These are phyloP conservation scores for Nephila pilipes DNA, from an alignment of 1,140 invertebrate species.

Conservation along the genomic window DNA sequence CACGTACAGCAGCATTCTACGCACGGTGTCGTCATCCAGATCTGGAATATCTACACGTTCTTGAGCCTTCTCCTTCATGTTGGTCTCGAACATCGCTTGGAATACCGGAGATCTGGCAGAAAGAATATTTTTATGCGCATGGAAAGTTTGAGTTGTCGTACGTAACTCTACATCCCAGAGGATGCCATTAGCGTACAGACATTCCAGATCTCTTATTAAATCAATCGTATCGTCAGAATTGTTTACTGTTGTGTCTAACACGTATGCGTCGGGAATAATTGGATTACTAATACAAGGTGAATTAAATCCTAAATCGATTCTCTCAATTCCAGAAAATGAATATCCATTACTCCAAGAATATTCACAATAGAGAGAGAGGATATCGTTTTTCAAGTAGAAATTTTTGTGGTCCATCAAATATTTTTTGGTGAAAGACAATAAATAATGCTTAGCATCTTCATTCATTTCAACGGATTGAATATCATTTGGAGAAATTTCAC, in stretches of 20 bases:
- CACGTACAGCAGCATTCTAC: background rate
- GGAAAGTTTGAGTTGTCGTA: background rate
- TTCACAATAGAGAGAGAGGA: background rate
- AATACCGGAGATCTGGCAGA: background rate
- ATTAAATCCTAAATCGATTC: background rate
- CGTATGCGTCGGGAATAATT: too few relatives aligned
- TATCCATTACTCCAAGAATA: background rate
- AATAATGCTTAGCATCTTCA: background rate
- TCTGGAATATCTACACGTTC: background rate
- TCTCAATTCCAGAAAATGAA: background rate
- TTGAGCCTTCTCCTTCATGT: background rate
- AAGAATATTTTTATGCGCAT: background rate
- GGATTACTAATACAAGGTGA: background rate
- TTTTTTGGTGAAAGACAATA: background rate
- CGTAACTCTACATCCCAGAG: background rate
- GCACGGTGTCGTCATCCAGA: background rate
- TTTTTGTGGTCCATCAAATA: background rate
- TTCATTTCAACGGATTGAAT: too few relatives aligned
- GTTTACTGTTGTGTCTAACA: too few relatives aligned
- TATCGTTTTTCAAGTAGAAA: background rate
- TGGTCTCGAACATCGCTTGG: background rate
- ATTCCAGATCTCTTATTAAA: too few relatives aligned
- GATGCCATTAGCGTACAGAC: background rate
- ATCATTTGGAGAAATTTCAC: background rate
- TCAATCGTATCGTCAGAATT: too few relatives aligned